Conservation (phyloP, 2,888 invertebrate genomes). For the Troides oblongomaculatus region DNA sequence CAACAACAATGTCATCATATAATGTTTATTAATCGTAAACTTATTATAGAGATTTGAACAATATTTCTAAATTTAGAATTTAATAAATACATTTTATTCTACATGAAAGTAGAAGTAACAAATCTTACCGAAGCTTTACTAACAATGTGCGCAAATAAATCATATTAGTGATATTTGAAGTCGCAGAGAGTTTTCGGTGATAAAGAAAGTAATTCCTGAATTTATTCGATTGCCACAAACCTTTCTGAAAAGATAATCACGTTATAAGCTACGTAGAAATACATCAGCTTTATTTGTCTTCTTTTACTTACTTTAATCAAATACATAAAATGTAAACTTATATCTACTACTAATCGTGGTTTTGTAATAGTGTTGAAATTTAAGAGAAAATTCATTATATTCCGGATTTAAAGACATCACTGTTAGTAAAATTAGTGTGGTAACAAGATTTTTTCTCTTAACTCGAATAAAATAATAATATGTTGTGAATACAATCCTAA, state of each 20-base stretch:
- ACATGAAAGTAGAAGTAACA: background rate
- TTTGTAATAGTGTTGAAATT: too few relatives aligned
- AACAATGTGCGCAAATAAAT: slow-evolving; percentile 53
- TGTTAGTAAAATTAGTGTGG: too few relatives aligned
- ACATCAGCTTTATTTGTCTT: background rate
- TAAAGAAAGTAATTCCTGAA: slow-evolving; percentile 57
- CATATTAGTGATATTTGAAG: slow-evolving; percentile 49
- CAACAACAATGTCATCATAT: too few relatives aligned
- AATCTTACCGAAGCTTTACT: slow-evolving; percentile 55
- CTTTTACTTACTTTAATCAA: background rate
- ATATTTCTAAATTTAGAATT: background rate
- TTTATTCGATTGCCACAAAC: slow-evolving; percentile 52
- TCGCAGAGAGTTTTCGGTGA: slow-evolving; percentile 46
- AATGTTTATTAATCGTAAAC: too few relatives aligned
- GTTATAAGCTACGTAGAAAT: background rate
- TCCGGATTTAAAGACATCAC: too few relatives aligned
- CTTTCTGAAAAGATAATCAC: slow-evolving; percentile 44
- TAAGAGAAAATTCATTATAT: too few relatives aligned
- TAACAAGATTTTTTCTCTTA: too few relatives aligned
- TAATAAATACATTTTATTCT: background rate
- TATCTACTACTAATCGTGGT: too few relatives aligned
- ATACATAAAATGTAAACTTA: too few relatives aligned
- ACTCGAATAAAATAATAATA: too few relatives aligned
- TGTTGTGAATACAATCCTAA: too few relatives aligned
- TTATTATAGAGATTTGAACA: too few relatives aligned